Conservation (phyloP, 1,140 invertebrate species). For the Drosophila watanabei region DNA sequence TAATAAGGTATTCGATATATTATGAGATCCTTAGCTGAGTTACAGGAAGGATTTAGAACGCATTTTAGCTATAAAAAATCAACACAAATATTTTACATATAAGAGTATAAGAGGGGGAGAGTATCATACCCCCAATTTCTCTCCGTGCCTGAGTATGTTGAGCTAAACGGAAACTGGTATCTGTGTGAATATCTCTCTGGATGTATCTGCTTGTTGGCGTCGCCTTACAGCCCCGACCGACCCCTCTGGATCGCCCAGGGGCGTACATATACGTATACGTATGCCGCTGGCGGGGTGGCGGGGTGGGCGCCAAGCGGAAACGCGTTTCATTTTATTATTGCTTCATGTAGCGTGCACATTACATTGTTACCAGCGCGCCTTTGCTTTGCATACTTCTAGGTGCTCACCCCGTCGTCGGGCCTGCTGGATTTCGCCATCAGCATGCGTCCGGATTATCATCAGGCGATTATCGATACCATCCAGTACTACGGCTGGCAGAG, state of each 20-base stretch:
- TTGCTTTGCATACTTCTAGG: constrained; percentile 86
- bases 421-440: constrained; percentile 95
- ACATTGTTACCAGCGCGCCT: constrained; percentile 66
- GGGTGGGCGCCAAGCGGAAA: constrained; percentile 67
- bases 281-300: constrained; percentile 37
- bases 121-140: not conserved
- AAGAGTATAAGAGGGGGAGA: no score
- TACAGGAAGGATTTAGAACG: no score
- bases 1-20: not conserved
- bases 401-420: constrained; percentile 92
- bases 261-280: constrained; percentile 22
- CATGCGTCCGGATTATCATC: constrained; percentile 97
- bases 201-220: constrained; percentile 60
- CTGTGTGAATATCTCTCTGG: constrained; percentile 63
- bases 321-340: constrained; percentile 84
- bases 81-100: no score
- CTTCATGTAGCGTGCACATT: constrained; percentile 83
- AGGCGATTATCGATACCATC: constrained; percentile 96
- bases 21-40: not conserved
- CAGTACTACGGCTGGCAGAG: constrained; percentile 95
- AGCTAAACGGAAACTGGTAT: constrained; percentile 68
- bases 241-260: constrained; percentile 3
- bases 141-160: constrained; percentile 27
- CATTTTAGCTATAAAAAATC: no score
- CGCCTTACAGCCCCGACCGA: constrained; percentile 18